A percentile compares a stretch with the other conserved stretches of the same genome.
These are phyloP conservation scores for Auanema freiburgensis DNA, from an alignment of 2,888 invertebrate species.

Conservation along the genomic window DNA sequence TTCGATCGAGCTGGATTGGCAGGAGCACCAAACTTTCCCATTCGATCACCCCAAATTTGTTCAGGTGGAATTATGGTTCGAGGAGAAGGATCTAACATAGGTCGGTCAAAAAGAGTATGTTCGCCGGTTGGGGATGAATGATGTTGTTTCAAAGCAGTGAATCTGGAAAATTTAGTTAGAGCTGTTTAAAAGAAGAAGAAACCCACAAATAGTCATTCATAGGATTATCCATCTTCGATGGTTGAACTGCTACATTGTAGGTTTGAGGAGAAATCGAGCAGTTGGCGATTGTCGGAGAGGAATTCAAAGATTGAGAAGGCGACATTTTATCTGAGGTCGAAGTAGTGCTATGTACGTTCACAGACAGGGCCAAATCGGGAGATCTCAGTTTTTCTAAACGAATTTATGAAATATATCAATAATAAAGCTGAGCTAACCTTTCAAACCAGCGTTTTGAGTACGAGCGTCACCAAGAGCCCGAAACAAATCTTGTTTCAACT, in stretches of 20 bases:
- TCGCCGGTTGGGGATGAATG: slow-evolving; percentile 43
- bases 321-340: slow-evolving; percentile 36
- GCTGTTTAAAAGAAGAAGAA: background rate
- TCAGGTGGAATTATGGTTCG: slow-evolving; percentile 18
- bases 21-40: slow-evolving; percentile 43
- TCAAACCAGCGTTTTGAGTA: slow-evolving; percentile 28
- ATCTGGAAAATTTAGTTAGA: slow-evolving; percentile 24
- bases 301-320: slow-evolving; percentile 27
- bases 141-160: slow-evolving; percentile 34
- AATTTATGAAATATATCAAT: background rate
- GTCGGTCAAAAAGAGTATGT: slow-evolving; percentile 41
- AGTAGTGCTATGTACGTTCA: slow-evolving; percentile 9
- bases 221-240: slow-evolving; percentile 13
- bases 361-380: slow-evolving; percentile 12
- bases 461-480: slow-evolving; percentile 68
- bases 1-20: slow-evolving; percentile 26
- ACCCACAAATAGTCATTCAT: slow-evolving; percentile 22
- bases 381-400: slow-evolving; percentile 13
- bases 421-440: slow-evolving; percentile 6
- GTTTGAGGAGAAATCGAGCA: slow-evolving; percentile 24
- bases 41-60: slow-evolving; percentile 25
- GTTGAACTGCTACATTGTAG: slow-evolving; percentile 30
- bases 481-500: slow-evolving; percentile 95
- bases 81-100: slow-evolving; percentile 8
- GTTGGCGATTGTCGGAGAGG: slow-evolving; percentile 1